phyloP scores from a whole-genome alignment of 1,140 invertebrate species.

The Camponotus vicinus region DNA sequence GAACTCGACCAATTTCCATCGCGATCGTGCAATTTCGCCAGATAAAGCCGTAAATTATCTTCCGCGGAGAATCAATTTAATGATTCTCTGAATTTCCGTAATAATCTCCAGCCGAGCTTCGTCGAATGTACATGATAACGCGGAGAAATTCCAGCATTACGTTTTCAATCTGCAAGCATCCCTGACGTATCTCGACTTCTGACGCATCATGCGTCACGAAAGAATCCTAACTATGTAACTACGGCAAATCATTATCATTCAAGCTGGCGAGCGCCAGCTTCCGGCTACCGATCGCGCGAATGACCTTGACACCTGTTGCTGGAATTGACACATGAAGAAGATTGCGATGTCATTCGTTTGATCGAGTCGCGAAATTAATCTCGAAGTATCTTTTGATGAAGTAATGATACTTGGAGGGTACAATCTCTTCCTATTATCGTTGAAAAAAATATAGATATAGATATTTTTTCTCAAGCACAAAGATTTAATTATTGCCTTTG shows the following conservation, averaged over 20 bases:
- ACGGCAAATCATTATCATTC: slow-evolving; percentile 59
- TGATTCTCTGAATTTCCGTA: neutral
- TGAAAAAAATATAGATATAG: neutral
- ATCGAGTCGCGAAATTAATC: slow-evolving; percentile 42
- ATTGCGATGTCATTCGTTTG: slow-evolving; percentile 41
- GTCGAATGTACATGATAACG: neutral
- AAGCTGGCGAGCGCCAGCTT: slow-evolving; percentile 33
- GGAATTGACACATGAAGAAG: slow-evolving; percentile 8
- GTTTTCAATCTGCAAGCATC: slow-evolving; percentile 50
- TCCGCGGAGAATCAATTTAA: neutral
- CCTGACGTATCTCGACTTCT: slow-evolving; percentile 5
- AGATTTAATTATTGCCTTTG: neutral
- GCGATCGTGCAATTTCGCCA: neutral
- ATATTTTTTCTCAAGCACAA: neutral
- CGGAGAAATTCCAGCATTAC: slow-evolving; percentile 7
- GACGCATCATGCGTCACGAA: slow-evolving; percentile 44
- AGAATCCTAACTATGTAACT: slow-evolving; percentile 50
- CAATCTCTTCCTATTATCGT: neutral
- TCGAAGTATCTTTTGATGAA: slow-evolving; percentile 9
- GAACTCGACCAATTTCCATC: slow-evolving; percentile 7
- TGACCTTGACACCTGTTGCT: slow-evolving; percentile 50
- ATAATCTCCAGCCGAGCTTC: neutral
- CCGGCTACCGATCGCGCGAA: slow-evolving; percentile 49
- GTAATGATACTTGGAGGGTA: neutral
- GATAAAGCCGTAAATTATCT: slow-evolving; percentile 23